Conservation (phyloP, 2,888 invertebrate genomes). For the Tenthredo livida region DNA sequence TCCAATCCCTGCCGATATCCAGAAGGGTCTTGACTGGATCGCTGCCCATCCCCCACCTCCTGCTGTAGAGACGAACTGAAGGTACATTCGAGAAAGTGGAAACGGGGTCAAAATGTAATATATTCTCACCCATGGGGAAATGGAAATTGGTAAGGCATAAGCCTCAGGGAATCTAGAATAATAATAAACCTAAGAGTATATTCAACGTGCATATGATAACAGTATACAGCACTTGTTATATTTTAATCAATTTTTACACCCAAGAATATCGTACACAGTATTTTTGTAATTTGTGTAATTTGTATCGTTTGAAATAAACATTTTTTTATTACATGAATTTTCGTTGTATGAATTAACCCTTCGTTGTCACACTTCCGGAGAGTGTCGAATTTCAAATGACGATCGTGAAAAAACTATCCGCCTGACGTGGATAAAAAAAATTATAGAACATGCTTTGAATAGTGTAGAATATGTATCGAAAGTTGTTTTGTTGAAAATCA, state of each 20-base stretch:
- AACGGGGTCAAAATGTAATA: not conserved
- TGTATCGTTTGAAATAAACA: conserved; percentile 13
- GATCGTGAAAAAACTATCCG: too few relatives aligned
- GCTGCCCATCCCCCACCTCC: conserved; percentile 60
- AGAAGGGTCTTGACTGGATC: conserved; percentile 62
- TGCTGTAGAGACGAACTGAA: not conserved
- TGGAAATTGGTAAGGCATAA: not conserved
- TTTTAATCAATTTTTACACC: not conserved
- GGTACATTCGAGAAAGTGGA: not conserved
- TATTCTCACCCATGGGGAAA: not conserved
- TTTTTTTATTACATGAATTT: not conserved
- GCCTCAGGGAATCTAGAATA: conserved; percentile 9
- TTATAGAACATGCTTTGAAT: too few relatives aligned
- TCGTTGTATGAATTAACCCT: conserved; percentile 11
- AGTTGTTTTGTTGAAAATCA: too few relatives aligned
- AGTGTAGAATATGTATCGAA: too few relatives aligned
- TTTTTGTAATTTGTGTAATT: too few relatives aligned
- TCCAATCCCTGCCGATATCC: conserved; percentile 58
- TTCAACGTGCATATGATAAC: not conserved
- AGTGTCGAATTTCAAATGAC: too few relatives aligned
- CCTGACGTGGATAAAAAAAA: too few relatives aligned
- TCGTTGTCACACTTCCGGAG: too few relatives aligned
- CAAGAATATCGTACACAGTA: not conserved
- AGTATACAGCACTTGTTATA: not conserved
- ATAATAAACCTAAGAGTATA: not conserved